Conservation (phyloP, 2,888 invertebrate genomes). For the Catocala nupta region DNA sequence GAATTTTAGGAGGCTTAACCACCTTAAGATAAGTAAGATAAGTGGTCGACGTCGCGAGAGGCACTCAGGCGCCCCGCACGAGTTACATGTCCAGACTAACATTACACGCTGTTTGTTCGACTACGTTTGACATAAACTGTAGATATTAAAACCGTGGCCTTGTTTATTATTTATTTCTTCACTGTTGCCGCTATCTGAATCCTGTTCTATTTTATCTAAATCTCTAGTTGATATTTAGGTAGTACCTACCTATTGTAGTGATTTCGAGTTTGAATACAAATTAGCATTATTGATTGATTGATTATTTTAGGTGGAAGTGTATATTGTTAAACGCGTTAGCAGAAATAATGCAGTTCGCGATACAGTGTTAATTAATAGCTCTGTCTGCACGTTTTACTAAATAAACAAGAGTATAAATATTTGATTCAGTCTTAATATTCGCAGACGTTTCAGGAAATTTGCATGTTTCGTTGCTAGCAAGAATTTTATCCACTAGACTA, state of each 20-base stretch:
- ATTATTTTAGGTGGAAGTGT: neutral
- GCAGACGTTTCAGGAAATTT: neutral
- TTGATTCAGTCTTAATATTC: too few species aligned
- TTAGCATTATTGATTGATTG: neutral
- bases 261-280: neutral
- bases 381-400: constrained; percentile 7
- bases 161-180: constrained; percentile 32
- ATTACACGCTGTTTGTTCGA: constrained; percentile 25
- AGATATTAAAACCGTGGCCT: constrained; percentile 20
- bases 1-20: constrained; percentile 85
- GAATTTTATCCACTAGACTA: too few species aligned
- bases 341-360: constrained; percentile 7
- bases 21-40: constrained; percentile 86
- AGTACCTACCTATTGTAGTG: neutral
- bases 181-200: constrained; percentile 10
- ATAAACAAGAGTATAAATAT: constrained; percentile 3
- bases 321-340: neutral
- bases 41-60: constrained; percentile 69
- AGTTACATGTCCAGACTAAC: constrained; percentile 55
- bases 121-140: constrained; percentile 23
- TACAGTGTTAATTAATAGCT: constrained; percentile 4
- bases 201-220: constrained; percentile 6
- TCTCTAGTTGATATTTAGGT: constrained; percentile 4
- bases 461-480: neutral
- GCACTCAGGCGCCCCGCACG: constrained; percentile 71